These are phyloP conservation scores for Harpagoxenus sublaevis DNA, from an alignment of 2,888 invertebrate genomes.

Conservation along the genomic window DNA sequence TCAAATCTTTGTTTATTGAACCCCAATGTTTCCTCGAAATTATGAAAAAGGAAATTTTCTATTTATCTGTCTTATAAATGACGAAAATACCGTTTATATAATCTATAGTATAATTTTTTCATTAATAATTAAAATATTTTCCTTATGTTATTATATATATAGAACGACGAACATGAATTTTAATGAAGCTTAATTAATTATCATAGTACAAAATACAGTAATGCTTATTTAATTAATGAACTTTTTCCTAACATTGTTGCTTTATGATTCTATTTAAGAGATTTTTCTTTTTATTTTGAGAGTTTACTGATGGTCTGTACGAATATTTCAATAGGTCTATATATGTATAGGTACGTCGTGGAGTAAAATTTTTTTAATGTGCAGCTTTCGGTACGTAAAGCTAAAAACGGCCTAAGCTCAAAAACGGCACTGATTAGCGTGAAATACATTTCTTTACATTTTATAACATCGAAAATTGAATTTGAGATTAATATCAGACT, in stretches of 20 bases:
- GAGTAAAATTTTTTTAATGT: background rate
- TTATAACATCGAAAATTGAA: conserved; percentile 28
- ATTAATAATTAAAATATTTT: background rate
- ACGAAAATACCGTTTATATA: background rate
- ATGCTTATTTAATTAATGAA: background rate
- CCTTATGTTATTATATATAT: too few species aligned
- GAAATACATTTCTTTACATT: conserved; percentile 17
- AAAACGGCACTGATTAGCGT: background rate
- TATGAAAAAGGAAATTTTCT: background rate
- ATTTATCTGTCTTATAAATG: background rate
- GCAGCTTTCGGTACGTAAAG: background rate
- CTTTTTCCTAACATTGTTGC: background rate
- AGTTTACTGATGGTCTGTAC: background rate
- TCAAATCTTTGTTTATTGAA: background rate
- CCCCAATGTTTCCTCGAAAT: background rate
- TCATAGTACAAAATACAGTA: background rate
- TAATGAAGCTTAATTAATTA: background rate
- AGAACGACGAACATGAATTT: background rate
- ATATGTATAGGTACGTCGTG: background rate
- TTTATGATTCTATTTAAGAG: background rate
- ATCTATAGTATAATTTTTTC: background rate
- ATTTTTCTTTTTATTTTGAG: background rate
- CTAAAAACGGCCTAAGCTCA: background rate
- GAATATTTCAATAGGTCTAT: background rate
- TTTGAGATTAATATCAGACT: background rate